These are phyloP conservation scores for Pao palembangensis DNA, from an alignment of 2,113 vertebrate genomes.

Conservation along the genomic window DNA sequence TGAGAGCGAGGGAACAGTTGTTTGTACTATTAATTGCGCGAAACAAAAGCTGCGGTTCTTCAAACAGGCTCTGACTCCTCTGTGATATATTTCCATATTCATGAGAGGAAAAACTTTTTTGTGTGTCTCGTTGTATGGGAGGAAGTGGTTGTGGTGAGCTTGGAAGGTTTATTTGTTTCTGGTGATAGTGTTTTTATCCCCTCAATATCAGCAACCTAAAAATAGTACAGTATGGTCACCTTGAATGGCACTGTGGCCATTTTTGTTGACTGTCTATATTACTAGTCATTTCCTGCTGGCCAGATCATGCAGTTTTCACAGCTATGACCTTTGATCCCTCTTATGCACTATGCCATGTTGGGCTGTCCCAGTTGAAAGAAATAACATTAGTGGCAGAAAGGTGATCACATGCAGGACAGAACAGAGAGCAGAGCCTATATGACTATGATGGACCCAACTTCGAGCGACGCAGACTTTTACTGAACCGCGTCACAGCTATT, in stretches of 20 bases:
- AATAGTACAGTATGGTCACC: constrained; percentile 34
- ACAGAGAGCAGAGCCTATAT: too few species aligned
- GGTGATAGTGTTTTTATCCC: constrained; percentile 34
- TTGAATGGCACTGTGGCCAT: neutral
- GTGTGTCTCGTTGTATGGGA: constrained; percentile 24
- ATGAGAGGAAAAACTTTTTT: constrained; percentile 46
- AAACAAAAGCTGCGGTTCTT: constrained; percentile 75
- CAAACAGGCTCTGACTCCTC: constrained; percentile 69
- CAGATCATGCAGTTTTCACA: too few species aligned
- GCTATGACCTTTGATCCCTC: too few species aligned
- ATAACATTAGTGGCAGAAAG: too few species aligned
- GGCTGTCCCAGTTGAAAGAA: too few species aligned
- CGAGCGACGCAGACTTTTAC: too few species aligned
- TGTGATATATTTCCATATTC: constrained; percentile 75
- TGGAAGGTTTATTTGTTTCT: constrained; percentile 43
- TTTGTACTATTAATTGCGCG: constrained; percentile 78
- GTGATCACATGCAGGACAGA: too few species aligned
- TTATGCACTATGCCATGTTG: neutral
- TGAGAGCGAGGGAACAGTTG: constrained; percentile 48
- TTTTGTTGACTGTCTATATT: too few species aligned
- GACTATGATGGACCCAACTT: too few species aligned
- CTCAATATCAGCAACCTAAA: constrained; percentile 35
- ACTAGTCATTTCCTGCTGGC: too few species aligned
- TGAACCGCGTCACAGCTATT: too few species aligned
- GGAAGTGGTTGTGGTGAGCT: constrained; percentile 4